Evolutionary conservation across 2,113 vertebrate species (phyloP).

Genomic region (Scophthalmus maximus): DNA sequence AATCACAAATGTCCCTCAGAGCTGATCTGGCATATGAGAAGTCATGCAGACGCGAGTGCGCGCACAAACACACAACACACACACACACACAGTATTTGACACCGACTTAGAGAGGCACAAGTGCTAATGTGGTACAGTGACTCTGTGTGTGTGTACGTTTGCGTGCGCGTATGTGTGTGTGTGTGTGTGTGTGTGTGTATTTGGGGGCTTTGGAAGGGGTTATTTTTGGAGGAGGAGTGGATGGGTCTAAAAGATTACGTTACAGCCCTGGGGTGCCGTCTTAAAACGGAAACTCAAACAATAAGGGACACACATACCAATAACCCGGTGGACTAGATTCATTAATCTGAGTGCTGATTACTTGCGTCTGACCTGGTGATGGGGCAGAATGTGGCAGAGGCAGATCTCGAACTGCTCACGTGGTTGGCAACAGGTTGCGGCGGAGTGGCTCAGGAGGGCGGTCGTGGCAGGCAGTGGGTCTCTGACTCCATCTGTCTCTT

Average conservation of each 20-base stretch:
- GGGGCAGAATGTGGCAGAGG: neutral
- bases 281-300: slow-evolving; percentile 46
- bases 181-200: slow-evolving; percentile 37
- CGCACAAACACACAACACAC: slow-evolving; percentile 4
- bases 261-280: slow-evolving; percentile 42
- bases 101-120: slow-evolving; percentile 34
- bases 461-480: too few relatives aligned
- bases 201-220: slow-evolving; percentile 46
- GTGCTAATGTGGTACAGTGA: slow-evolving; percentile 49
- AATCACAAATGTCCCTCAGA: slow-evolving; percentile 42
- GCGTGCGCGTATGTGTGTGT: slow-evolving; percentile 27
- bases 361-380: neutral
- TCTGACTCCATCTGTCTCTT: too few relatives aligned
- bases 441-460: neutral
- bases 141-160: neutral
- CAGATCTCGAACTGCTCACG: neutral
- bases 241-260: slow-evolving; percentile 65
- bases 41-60: slow-evolving; percentile 8
- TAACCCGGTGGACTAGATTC: too few relatives aligned
- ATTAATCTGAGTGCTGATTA: neutral
- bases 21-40: slow-evolving; percentile 18
- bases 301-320: slow-evolving; percentile 17
- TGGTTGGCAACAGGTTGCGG: neutral
- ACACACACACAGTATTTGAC: slow-evolving; percentile 26
- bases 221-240: slow-evolving; percentile 79